phyloP scores from a whole-genome alignment of 2,113 vertebrate species.

The Pedetes capensis region DNA sequence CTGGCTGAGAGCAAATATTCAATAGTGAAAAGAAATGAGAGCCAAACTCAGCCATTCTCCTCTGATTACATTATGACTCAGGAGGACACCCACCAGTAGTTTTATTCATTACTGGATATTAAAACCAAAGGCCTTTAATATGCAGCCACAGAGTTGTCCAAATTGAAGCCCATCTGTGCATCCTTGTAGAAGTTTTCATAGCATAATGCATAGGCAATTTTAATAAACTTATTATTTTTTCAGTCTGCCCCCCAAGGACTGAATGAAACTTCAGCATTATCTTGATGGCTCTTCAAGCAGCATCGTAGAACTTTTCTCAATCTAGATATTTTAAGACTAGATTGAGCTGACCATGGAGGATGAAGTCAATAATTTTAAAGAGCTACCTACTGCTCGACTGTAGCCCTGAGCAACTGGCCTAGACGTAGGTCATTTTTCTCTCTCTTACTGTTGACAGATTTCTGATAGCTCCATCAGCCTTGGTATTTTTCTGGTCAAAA shows the following conservation, averaged over 20 bases:
- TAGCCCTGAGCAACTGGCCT: not conserved
- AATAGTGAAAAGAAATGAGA: conserved; percentile 62
- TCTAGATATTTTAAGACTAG: not conserved
- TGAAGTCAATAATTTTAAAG: not conserved
- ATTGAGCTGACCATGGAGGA: no score
- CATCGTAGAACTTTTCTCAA: not conserved
- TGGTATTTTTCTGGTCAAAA: conserved; percentile 38
- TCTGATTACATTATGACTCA: conserved; percentile 70
- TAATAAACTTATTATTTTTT: conserved; percentile 62
- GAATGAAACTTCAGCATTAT: conserved; percentile 24
- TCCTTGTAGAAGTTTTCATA: conserved; percentile 55
- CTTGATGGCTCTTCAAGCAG: not conserved
- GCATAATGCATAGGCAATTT: conserved; percentile 54
- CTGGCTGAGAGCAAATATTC: conserved; percentile 64
- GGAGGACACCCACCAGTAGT: conserved; percentile 68
- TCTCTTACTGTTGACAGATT: not conserved
- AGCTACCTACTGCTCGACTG: not conserved
- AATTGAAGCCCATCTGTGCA: conserved; percentile 71
- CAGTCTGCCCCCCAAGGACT: not conserved
- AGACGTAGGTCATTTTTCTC: not conserved
- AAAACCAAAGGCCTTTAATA: conserved; percentile 71
- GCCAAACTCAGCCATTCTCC: conserved; percentile 36
- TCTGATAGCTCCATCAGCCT: not conserved
- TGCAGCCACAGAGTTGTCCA: conserved; percentile 62
- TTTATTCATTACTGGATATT: conserved; percentile 75